Evolutionary conservation across 2,888 invertebrate genomes (phyloP).

Genomic region (Drosophila gaucha): DNA sequence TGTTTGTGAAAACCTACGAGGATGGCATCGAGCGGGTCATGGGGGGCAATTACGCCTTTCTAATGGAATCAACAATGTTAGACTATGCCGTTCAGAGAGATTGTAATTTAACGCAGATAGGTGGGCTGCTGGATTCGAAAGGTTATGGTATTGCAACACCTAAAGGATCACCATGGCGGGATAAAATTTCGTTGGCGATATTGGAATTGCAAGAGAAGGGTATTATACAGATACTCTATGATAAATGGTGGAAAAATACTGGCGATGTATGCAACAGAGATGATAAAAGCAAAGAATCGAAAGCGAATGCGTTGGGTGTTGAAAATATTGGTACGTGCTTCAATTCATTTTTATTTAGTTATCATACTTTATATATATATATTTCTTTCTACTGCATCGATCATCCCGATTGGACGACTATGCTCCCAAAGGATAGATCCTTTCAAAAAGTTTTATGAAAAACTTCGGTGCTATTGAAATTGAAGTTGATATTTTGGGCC

Average conservation of each 20-base stretch:
- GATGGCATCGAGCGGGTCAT: constrained; percentile 95
- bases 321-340: constrained; percentile 90
- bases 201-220: constrained; percentile 98
- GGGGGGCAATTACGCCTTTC: constrained; percentile 96
- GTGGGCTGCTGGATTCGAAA: constrained; percentile 87
- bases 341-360: no score
- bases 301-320: constrained; percentile 94
- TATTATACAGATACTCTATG: constrained; percentile 95
- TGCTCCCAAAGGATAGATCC: no score
- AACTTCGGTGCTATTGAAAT: no score
- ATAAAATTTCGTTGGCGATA: constrained; percentile 97
- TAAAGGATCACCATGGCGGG: constrained; percentile 98
- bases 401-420: no score
- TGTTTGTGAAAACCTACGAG: constrained; percentile 95
- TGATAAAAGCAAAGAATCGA: constrained; percentile 94
- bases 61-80: constrained; percentile 99
- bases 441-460: no score
- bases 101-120: constrained; percentile 98
- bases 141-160: constrained; percentile 98
- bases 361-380: no score
- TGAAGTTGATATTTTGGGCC: no score
- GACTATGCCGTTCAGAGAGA: constrained; percentile 98
- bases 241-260: constrained; percentile 99
- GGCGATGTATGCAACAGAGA: constrained; percentile 95
- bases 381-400: no score